Percentiles rank a stretch among this genome's conserved stretches.
Evolutionary conservation across 1,140 invertebrate species (phyloP).

Genomic region (Macrosteles quadrilineatus): DNA sequence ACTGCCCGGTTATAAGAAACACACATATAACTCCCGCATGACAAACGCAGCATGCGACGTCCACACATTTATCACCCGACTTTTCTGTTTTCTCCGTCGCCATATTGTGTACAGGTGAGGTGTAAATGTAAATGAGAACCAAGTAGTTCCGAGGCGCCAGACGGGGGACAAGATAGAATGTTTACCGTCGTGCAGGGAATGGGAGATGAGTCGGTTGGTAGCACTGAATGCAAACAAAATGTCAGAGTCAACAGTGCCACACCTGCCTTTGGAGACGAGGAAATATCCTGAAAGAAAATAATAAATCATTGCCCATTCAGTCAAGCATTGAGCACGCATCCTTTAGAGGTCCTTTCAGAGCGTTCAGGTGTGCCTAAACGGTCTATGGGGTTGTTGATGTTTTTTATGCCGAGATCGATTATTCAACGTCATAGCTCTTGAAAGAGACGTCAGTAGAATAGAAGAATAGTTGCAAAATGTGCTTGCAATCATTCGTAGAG

Average conservation of each 20-base stretch:
- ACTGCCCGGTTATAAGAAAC: no score
- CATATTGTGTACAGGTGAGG: background rate
- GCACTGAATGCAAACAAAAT: slow-evolving; percentile 10
- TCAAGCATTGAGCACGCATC: background rate
- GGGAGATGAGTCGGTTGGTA: slow-evolving; percentile 1
- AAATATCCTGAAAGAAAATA: slow-evolving; percentile 9
- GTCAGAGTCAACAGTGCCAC: slow-evolving; percentile 6
- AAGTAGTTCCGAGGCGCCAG: background rate
- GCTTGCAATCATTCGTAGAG: no score
- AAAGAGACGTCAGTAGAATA: no score
- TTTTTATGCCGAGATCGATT: background rate
- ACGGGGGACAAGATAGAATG: background rate
- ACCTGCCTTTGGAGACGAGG: slow-evolving; percentile 12
- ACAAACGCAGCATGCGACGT: no score
- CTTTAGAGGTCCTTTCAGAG: background rate
- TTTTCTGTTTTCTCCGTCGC: no score
- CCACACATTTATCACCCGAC: no score
- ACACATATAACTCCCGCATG: no score
- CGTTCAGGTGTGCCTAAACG: background rate
- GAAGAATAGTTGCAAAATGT: no score
- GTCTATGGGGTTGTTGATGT: background rate
- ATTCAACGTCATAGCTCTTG: background rate
- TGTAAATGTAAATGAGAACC: slow-evolving; percentile 2
- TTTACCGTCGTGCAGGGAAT: background rate
- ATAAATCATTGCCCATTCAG: slow-evolving; percentile 17